Evolutionary conservation across 2,888 invertebrate species (phyloP).

Genomic region (Enchytraeus crypticus): DNA sequence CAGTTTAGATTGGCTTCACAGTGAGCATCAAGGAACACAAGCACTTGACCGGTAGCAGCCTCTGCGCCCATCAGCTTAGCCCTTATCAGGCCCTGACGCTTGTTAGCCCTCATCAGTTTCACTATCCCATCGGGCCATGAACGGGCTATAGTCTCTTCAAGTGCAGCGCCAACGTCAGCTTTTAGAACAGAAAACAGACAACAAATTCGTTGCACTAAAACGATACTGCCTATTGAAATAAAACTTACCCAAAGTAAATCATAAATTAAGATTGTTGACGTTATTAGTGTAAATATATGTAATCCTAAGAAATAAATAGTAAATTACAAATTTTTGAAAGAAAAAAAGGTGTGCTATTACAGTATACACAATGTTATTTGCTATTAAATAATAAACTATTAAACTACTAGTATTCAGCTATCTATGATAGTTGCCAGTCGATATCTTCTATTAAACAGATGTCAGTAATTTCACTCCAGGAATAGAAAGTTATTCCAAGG

Average conservation of each 20-base stretch:
- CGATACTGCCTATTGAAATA: not conserved
- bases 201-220: not conserved
- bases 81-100: slow-evolving; percentile 76
- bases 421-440: too few relatives aligned
- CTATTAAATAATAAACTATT: too few relatives aligned
- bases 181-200: not conserved
- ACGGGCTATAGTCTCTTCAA: slow-evolving; percentile 58
- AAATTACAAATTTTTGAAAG: too few relatives aligned
- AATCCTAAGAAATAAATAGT: too few relatives aligned
- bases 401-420: too few relatives aligned
- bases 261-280: too few relatives aligned
- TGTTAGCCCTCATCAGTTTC: slow-evolving; percentile 63
- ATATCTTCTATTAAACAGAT: too few relatives aligned
- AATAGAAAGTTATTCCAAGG: not conserved
- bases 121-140: slow-evolving; percentile 54
- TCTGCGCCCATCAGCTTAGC: slow-evolving; percentile 62
- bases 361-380: too few relatives aligned
- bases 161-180: slow-evolving; percentile 37
- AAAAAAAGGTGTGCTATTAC: too few relatives aligned
- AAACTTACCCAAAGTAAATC: slow-evolving; percentile 1
- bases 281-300: too few relatives aligned
- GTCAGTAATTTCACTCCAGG: too few relatives aligned
- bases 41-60: slow-evolving; percentile 55
- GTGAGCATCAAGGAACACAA: slow-evolving; percentile 48
- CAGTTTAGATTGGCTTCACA: slow-evolving; percentile 45